Percentiles rank a stretch among this genome's conserved stretches.
Conservation (phyloP, 92 coral and sea anemone genomes). For the Anthopleura xanthogrammica region DNA sequence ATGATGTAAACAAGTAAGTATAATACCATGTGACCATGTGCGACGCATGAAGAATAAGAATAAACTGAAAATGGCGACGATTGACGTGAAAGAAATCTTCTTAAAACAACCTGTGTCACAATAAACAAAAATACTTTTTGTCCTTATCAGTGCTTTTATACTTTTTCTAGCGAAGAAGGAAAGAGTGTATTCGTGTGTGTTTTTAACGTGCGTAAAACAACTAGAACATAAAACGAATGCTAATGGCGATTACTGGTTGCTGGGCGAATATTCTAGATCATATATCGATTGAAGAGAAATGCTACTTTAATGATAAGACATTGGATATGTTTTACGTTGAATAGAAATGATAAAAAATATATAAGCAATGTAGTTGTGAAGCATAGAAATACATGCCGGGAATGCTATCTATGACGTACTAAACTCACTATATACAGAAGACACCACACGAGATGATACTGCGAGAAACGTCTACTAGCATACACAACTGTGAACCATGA, state of each 20-base stretch:
- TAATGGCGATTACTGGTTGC: background rate
- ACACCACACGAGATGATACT: too few relatives aligned
- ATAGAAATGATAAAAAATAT: background rate
- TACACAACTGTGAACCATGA: background rate
- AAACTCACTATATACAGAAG: too few relatives aligned
- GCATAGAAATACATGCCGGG: too few relatives aligned
- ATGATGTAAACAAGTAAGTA: conserved; percentile 15
- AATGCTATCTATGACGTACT: too few relatives aligned
- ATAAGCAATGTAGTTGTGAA: too few relatives aligned
- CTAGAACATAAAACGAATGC: background rate
- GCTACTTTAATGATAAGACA: background rate
- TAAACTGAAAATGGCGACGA: background rate
- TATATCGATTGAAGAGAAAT: background rate
- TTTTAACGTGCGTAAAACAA: background rate
- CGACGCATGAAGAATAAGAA: background rate
- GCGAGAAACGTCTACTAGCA: too few relatives aligned
- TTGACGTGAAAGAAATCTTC: background rate
- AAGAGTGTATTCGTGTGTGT: too few relatives aligned
- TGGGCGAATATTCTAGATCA: background rate
- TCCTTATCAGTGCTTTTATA: too few relatives aligned
- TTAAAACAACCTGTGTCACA: too few relatives aligned
- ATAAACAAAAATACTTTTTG: too few relatives aligned
- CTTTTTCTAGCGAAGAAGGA: too few relatives aligned
- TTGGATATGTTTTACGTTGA: background rate
- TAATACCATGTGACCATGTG: conserved; percentile 12